phyloP scores from a whole-genome alignment of 2,888 invertebrate species.

The Metellina segmentata region DNA sequence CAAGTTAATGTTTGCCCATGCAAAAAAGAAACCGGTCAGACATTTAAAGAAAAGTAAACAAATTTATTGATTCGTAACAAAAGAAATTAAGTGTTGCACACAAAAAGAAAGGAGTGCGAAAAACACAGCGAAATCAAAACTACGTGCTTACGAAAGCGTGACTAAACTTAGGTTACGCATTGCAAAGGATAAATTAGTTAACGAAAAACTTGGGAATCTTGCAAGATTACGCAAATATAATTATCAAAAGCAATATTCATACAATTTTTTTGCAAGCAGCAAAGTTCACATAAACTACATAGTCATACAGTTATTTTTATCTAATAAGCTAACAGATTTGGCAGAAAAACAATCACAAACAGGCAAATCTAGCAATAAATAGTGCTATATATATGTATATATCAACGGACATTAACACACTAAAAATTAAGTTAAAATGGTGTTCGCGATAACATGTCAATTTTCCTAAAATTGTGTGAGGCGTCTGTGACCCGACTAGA shows the following conservation, averaged over 20 bases:
- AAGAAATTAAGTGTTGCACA: slow-evolving; percentile 54
- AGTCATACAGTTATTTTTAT: slow-evolving; percentile 14
- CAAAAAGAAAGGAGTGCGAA: slow-evolving; percentile 49
- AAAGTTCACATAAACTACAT: slow-evolving; percentile 65
- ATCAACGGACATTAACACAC: slow-evolving; percentile 74
- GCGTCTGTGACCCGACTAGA: slow-evolving; percentile 67
- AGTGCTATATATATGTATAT: slow-evolving; percentile 73
- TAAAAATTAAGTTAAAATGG: slow-evolving; percentile 77
- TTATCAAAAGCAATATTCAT: slow-evolving; percentile 28
- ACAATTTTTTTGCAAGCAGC: slow-evolving; percentile 60
- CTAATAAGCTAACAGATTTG: slow-evolving; percentile 76
- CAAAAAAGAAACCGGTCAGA: slow-evolving; percentile 59
- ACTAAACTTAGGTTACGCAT: slow-evolving; percentile 75
- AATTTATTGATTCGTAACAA: slow-evolving; percentile 52
- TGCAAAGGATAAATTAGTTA: slow-evolving; percentile 27
- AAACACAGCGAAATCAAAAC: slow-evolving; percentile 34
- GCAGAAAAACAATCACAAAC: slow-evolving; percentile 66
- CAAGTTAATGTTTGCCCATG: slow-evolving; percentile 54
- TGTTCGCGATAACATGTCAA: slow-evolving; percentile 75
- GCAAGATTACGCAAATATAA: slow-evolving; percentile 45
- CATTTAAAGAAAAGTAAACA: slow-evolving; percentile 57
- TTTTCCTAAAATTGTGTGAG: slow-evolving; percentile 74
- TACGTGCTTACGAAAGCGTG: slow-evolving; percentile 73
- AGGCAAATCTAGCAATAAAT: slow-evolving; percentile 75
- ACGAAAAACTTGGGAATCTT: slow-evolving; percentile 1